Percentiles rank a stretch among this genome's conserved stretches.
Evolutionary conservation across 2,888 invertebrate genomes (phyloP).

Genomic region (Cosmorhoe ocellata): DNA sequence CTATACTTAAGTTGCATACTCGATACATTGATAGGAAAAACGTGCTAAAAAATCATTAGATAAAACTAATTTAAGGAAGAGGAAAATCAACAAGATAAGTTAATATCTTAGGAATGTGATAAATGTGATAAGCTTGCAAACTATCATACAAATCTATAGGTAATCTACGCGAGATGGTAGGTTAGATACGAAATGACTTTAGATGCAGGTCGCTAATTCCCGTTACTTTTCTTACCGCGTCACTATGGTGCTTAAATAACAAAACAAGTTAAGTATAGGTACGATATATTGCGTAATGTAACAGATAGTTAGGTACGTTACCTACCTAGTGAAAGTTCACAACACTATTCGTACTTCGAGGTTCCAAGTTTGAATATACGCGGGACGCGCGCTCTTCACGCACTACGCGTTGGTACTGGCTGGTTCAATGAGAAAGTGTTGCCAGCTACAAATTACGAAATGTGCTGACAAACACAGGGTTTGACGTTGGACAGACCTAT

Average conservation of each 20-base stretch:
- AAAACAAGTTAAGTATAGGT: conserved; percentile 17
- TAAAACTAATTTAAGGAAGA: too few relatives aligned
- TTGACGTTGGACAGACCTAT: too few relatives aligned
- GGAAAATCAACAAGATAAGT: conserved; percentile 5
- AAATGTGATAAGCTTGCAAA: conserved; percentile 8
- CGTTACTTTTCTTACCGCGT: conserved; percentile 26
- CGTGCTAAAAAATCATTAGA: too few relatives aligned
- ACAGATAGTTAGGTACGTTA: not conserved
- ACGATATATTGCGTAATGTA: conserved; percentile 19
- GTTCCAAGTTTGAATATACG: conserved; percentile 27
- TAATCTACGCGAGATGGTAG: not conserved
- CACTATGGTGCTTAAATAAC: conserved; percentile 10
- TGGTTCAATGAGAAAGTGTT: conserved; percentile 8
- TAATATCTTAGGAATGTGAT: conserved; percentile 14
- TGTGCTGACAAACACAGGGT: too few relatives aligned
- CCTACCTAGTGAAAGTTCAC: conserved; percentile 31
- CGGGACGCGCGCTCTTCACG: conserved; percentile 26
- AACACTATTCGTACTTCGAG: conserved; percentile 18
- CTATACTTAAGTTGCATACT: too few relatives aligned
- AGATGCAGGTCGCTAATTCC: conserved; percentile 15
- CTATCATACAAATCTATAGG: not conserved
- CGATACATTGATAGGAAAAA: too few relatives aligned
- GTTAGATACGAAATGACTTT: not conserved
- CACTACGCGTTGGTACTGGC: conserved; percentile 20
- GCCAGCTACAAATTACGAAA: conserved; percentile 7